These are phyloP conservation scores for Saccopteryx bilineata DNA, from an alignment of 2,113 vertebrate species.

Conservation along the genomic window DNA sequence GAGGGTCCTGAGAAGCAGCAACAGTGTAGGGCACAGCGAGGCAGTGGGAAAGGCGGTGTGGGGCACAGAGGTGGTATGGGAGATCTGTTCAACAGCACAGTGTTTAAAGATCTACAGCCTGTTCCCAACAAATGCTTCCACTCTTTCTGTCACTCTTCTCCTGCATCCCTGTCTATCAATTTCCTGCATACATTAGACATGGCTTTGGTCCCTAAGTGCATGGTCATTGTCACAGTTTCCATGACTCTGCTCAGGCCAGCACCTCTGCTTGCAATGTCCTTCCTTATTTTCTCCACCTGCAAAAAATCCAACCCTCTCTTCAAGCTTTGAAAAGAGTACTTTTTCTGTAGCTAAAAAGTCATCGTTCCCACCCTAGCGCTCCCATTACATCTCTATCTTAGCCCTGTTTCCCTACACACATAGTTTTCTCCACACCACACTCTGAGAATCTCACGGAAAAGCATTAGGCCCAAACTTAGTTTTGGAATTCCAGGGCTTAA, in stretches of 20 bases:
- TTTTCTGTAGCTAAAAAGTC: neutral
- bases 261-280: neutral
- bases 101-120: neutral
- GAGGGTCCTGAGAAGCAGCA: neutral
- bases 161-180: too few relatives aligned
- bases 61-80: neutral
- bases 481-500: neutral
- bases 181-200: neutral
- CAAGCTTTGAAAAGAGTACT: neutral
- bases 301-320: neutral
- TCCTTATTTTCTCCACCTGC: neutral
- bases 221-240: neutral
- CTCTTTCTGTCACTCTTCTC: neutral
- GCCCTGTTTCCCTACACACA: neutral
- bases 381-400: neutral
- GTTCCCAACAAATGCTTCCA: neutral
- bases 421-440: neutral
- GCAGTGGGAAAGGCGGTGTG: neutral
- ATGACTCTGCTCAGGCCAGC: neutral
- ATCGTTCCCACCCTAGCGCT: neutral
- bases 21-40: neutral
- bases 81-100: neutral
- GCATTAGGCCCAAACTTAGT: neutral
- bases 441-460: neutral
- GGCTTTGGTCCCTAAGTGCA: neutral